Base-by-base conservation (phyloP, 2,888 invertebrate genomes). In the Andrena hattorfiana region DNA sequence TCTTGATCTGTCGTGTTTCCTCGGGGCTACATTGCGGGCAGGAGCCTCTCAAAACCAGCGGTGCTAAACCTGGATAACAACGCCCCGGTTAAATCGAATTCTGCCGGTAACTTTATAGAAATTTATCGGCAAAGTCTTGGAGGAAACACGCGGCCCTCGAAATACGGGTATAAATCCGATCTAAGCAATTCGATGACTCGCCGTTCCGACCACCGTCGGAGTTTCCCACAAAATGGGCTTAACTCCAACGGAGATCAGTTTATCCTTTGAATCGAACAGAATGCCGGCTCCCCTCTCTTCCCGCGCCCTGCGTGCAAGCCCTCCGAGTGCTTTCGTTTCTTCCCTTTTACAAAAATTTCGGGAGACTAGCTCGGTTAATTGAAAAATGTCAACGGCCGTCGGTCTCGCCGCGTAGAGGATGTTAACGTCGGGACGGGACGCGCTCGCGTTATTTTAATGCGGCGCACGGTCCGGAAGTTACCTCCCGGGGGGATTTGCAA, bases 1-100 rank as follows among this genome's bases (percentile, higher is more conserved):
- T 96, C 92, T 97, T 96, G 89, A 97, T 97, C 94, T 97, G 97
- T 87, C 95, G 95, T 69, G 95, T 96, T 92, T 97, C 97, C 90
- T 96, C 95, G 2, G 96, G 95, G 2, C 95, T 94, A 91, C 97
- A 97, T 88, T 97, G 96, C 0, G 96, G 96, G 90, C 97, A 97
- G 26, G 96, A 95, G 28, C 97, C 97, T 81, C 97, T 95, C 13
- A 97, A 94, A 6, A 97, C 97, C 82, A 97, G 94, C 0, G 97
- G 97, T 5, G 97, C 97, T 88, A 97, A 94, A 90, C 96, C 97
- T 97, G 94, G 62, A 95, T 95, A 77, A 87, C 81, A 84, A 74
- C 74, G 64, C 42, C 30, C 48, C 35, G 62, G 69, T 81, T 77
- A 62, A 76, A 82, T 83, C 70, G 83, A 85, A 75, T 83, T 78